Evolutionary conservation across 2,797 vertebrate species (phyloP).

Genomic region (Xerus rutilus): DNA sequence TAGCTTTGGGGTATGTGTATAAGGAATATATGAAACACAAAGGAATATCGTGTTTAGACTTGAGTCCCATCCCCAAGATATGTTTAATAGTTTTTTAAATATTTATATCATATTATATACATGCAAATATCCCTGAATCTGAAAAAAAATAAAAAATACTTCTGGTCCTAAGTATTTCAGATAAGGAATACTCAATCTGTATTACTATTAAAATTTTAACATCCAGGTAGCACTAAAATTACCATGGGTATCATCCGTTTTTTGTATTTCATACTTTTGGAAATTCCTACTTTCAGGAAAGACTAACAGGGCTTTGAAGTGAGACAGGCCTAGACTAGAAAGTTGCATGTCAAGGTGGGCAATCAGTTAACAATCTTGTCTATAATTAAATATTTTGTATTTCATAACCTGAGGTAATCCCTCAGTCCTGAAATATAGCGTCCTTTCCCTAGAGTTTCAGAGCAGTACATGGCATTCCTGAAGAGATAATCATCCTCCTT

Average conservation of each 20-base stretch:
- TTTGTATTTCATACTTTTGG: neutral
- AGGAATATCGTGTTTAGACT: neutral
- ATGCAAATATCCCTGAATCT: neutral
- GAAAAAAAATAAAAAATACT: neutral
- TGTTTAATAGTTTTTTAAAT: too few species aligned
- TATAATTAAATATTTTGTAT: neutral
- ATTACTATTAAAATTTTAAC: neutral
- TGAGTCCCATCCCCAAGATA: neutral
- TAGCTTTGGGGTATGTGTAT: neutral
- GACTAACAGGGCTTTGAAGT: neutral
- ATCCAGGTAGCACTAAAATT: neutral
- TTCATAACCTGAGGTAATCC: neutral
- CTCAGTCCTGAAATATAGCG: neutral
- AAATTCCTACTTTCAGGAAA: conserved; percentile 41
- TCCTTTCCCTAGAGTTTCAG: neutral
- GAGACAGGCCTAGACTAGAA: neutral
- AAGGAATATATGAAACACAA: neutral
- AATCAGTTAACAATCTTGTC: conserved; percentile 25
- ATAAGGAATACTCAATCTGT: neutral
- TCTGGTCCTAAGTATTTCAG: neutral
- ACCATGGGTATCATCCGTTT: neutral
- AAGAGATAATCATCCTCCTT: neutral
- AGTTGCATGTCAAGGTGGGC: neutral
- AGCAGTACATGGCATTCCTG: conserved; percentile 2
- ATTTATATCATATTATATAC: neutral